phyloP scores from a whole-genome alignment of 2,113 vertebrate species.

The Xiphophorus hellerii region DNA sequence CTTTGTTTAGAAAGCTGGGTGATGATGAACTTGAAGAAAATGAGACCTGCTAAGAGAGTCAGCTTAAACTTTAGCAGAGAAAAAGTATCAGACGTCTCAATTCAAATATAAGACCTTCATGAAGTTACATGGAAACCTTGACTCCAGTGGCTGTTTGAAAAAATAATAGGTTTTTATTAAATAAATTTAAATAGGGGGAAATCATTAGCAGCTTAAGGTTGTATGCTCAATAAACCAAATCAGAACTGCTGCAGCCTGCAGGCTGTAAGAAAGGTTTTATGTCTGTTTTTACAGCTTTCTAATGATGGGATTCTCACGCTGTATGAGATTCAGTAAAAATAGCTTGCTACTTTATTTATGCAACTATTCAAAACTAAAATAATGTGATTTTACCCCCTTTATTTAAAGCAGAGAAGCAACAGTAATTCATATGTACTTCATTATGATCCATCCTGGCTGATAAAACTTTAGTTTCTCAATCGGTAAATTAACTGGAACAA shows the following conservation, averaged over 20 bases:
- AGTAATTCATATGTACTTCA: no score
- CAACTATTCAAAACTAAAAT: background rate
- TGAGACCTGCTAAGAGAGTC: background rate
- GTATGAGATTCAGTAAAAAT: background rate
- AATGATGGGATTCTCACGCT: no score
- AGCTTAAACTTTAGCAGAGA: background rate
- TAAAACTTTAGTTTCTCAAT: no score
- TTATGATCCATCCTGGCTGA: no score
- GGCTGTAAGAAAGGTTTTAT: background rate
- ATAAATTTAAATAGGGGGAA: background rate
- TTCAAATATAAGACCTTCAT: background rate
- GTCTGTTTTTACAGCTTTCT: background rate
- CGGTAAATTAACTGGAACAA: no score
- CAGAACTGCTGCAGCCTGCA: background rate
- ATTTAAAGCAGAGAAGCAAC: no score
- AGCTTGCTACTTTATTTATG: background rate
- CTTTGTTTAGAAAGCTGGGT: conserved; percentile 14
- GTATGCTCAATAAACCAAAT: background rate
- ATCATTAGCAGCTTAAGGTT: background rate
- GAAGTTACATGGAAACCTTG: background rate
- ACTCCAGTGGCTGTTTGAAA: background rate
- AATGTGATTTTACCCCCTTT: no score
- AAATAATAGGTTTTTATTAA: background rate
- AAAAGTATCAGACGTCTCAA: background rate
- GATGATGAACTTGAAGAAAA: conserved; percentile 12